A percentile compares a stretch with the other conserved stretches of the same genome.
These are phyloP conservation scores for Tipula confusa DNA, from an alignment of 2,888 invertebrate species.

Conservation along the genomic window DNA sequence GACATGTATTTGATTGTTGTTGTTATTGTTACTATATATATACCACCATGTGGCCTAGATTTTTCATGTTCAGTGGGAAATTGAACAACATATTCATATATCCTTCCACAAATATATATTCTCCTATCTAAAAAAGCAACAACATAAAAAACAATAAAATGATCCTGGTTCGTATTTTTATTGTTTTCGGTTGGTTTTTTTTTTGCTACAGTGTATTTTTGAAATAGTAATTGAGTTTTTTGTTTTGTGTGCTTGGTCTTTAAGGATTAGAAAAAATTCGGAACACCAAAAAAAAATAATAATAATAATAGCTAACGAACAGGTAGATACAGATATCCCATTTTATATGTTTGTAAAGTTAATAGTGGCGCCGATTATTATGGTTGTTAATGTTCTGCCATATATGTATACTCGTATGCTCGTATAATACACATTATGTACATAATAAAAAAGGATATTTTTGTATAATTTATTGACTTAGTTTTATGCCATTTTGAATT, in stretches of 20 bases:
- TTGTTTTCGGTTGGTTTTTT: neutral
- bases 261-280: neutral
- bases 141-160: slow-evolving; percentile 12
- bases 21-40: neutral
- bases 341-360: neutral
- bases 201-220: neutral
- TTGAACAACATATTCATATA: neutral
- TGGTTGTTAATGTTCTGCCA: neutral
- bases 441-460: neutral
- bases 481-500: slow-evolving; percentile 6
- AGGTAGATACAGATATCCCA: neutral
- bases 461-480: neutral
- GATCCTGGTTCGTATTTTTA: neutral
- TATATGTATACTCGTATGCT: neutral
- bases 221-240: slow-evolving; percentile 25
- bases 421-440: no score
- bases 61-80: slow-evolving; percentile 20
- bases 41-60: slow-evolving; percentile 25
- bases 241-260: neutral
- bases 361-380: slow-evolving; percentile 25
- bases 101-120: neutral
- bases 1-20: slow-evolving; percentile 4
- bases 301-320: neutral
- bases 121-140: neutral
- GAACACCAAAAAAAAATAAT: neutral